Percentiles rank a stretch among this genome's conserved stretches.
These are phyloP conservation scores for Amia ocellicauda DNA, from an alignment of 2,113 vertebrate genomes.

Conservation along the genomic window DNA sequence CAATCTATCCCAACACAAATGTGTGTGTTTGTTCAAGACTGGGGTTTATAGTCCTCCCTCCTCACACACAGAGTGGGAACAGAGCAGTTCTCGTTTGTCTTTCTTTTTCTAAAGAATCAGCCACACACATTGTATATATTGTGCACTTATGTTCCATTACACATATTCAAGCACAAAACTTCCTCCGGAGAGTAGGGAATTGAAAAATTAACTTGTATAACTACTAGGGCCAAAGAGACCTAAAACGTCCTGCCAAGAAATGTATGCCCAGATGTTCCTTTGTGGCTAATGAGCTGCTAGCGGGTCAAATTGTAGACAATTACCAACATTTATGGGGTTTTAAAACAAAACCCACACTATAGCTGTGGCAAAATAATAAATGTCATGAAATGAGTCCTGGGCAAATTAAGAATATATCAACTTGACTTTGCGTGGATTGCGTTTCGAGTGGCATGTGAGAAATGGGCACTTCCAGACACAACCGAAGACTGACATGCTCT, in stretches of 20 bases:
- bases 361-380: slow-evolving; percentile 56
- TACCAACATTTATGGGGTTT: slow-evolving; percentile 59
- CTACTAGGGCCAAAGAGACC: slow-evolving; percentile 6
- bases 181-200: slow-evolving; percentile 57
- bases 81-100: too few species aligned
- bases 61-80: too few species aligned
- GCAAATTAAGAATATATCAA: slow-evolving; percentile 56
- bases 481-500: too few species aligned
- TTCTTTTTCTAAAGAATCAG: slow-evolving; percentile 37
- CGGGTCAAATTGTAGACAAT: slow-evolving; percentile 50
- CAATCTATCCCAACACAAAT: too few species aligned
- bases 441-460: slow-evolving; percentile 63
- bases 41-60: too few species aligned
- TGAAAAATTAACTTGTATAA: slow-evolving; percentile 21
- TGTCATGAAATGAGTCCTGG: slow-evolving; percentile 61
- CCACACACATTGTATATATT: slow-evolving; percentile 46
- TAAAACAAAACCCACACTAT: slow-evolving; percentile 47
- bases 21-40: too few species aligned
- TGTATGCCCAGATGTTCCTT: slow-evolving; percentile 28
- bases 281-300: slow-evolving; percentile 24
- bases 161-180: slow-evolving; percentile 49
- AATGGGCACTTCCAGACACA: slow-evolving; percentile 37
- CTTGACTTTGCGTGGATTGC: slow-evolving; percentile 50
- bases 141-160: slow-evolving; percentile 60
- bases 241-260: slow-evolving; percentile 28